These are phyloP conservation scores for Peromyscus attwateri DNA, from an alignment of 2,797 vertebrate species.

Conservation along the genomic window DNA sequence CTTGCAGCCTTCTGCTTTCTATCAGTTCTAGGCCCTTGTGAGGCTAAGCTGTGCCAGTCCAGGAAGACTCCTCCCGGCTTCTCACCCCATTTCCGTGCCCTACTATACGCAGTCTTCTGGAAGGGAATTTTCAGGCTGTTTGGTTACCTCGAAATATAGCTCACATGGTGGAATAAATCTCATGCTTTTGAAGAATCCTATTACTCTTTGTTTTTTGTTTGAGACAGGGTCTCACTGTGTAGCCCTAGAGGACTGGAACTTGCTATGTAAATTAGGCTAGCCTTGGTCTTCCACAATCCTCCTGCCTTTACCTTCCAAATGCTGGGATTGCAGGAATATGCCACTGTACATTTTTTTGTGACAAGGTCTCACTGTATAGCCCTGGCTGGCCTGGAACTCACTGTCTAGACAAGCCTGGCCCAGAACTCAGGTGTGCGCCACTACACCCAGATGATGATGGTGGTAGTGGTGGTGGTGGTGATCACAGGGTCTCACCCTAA, in stretches of 20 bases:
- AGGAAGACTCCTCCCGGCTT: neutral
- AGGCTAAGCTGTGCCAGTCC: neutral
- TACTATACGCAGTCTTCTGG: neutral
- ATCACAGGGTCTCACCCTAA: neutral
- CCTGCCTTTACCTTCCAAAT: neutral
- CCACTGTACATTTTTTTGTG: neutral
- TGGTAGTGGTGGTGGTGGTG: neutral
- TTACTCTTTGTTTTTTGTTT: neutral
- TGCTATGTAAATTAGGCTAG: neutral
- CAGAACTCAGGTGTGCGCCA: neutral
- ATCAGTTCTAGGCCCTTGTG: neutral
- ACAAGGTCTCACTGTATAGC: neutral
- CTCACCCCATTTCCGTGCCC: accelerated
- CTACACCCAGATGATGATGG: neutral
- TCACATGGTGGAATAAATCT: neutral
- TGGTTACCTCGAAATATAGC: neutral
- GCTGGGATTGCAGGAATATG: neutral
- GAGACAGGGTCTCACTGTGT: neutral
- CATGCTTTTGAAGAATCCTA: neutral
- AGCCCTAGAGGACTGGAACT: neutral
- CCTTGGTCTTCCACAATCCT: neutral
- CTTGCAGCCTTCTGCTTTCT: neutral
- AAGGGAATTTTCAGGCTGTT: neutral
- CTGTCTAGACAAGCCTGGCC: neutral
- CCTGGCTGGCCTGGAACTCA: neutral